Evolutionary conservation across 2,797 vertebrate genomes (phyloP).

Genomic region (Hydrophis major): DNA sequence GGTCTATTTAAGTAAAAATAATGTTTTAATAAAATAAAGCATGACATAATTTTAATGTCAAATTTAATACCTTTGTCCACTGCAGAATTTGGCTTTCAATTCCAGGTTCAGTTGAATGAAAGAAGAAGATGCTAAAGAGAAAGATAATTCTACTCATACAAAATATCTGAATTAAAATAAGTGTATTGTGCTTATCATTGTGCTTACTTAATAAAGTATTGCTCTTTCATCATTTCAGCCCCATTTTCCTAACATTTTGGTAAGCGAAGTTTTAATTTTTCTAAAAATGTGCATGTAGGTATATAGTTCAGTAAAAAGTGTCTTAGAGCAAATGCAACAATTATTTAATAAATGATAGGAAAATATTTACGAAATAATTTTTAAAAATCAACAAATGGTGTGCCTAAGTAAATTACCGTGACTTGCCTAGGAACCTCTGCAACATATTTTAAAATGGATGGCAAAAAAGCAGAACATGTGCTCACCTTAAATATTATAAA

Average conservation of each 20-base stretch:
- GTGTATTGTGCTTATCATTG: neutral
- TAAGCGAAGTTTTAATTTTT: neutral
- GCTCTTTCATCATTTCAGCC: neutral
- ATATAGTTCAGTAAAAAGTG: neutral
- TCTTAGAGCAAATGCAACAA: neutral
- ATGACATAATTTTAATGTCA: neutral
- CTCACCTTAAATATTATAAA: neutral
- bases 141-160: slow-evolving; percentile 19
- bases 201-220: neutral
- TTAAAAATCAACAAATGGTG: neutral
- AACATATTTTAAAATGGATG: neutral
- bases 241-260: neutral
- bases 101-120: slow-evolving; percentile 86
- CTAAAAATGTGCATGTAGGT: neutral
- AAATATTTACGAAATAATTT: neutral
- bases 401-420: neutral
- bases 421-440: too few species aligned
- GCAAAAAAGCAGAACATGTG: neutral
- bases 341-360: neutral
- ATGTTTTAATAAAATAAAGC: neutral
- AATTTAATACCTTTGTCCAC: slow-evolving; percentile 78
- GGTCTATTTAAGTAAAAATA: slow-evolving; percentile 24
- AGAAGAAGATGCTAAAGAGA: slow-evolving; percentile 80
- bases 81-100: slow-evolving; percentile 86
- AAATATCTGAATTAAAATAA: rapidly evolving